Percentiles rank a stretch among this genome's conserved stretches.
Evolutionary conservation across 2,113 vertebrate species (phyloP).

Genomic region (Gymnarchus niloticus): DNA sequence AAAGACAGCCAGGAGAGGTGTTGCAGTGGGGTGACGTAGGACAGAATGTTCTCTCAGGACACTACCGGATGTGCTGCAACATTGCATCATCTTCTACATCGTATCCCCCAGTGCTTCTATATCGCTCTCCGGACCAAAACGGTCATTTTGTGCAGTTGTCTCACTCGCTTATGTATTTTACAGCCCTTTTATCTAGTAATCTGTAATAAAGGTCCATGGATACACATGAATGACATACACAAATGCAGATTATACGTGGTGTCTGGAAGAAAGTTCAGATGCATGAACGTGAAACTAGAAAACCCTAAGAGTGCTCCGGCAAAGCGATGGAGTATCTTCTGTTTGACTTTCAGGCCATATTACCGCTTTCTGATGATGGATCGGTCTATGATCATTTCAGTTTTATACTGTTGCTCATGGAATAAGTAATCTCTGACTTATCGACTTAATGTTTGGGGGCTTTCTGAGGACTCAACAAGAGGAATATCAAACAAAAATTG

Average conservation of each 20-base stretch:
- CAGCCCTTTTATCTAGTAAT: background rate
- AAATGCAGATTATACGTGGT: too few species aligned
- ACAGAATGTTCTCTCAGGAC: too few species aligned
- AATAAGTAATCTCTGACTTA: background rate
- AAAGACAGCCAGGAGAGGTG: background rate
- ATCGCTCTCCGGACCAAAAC: too few species aligned
- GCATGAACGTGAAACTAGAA: background rate
- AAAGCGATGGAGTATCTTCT: background rate
- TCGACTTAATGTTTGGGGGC: background rate
- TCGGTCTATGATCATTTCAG: background rate
- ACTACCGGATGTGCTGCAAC: too few species aligned
- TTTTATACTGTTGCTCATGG: background rate
- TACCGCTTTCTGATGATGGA: too few species aligned
- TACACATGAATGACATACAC: background rate
- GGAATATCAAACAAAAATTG: background rate
- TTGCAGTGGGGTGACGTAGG: too few species aligned
- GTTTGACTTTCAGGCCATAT: background rate
- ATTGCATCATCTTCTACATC: too few species aligned
- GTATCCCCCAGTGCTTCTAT: too few species aligned
- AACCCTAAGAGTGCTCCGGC: background rate
- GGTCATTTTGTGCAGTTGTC: background rate
- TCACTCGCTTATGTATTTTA: background rate
- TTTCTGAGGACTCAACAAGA: background rate
- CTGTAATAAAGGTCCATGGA: background rate
- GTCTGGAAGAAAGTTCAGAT: too few species aligned